Conservation (phyloP, 2,797 vertebrate genomes). For the Sylvilagus floridanus region DNA sequence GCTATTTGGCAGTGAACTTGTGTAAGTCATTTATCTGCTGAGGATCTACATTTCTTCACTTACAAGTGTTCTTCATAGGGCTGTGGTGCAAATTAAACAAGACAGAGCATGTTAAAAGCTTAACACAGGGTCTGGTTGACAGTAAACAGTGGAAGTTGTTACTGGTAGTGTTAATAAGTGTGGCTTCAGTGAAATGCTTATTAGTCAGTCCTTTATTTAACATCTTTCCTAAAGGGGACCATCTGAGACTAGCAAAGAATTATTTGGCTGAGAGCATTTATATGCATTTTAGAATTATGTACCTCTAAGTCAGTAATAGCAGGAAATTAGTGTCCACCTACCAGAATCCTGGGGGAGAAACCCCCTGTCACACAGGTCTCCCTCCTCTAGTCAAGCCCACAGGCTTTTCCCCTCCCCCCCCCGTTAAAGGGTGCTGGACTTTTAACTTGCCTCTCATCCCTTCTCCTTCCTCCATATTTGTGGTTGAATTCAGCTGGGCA, state of each 20-base stretch:
- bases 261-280: background rate
- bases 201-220: slow-evolving; percentile 21
- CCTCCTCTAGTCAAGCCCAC: background rate
- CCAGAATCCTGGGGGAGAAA: background rate
- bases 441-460: background rate
- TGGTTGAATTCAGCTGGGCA: background rate
- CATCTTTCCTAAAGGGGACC: slow-evolving; percentile 5
- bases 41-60: background rate
- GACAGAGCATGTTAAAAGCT: background rate
- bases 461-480: background rate
- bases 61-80: background rate
- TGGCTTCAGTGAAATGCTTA: background rate
- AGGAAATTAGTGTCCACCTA: background rate
- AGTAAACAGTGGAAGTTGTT: background rate
- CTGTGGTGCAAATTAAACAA: background rate
- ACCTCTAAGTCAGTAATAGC: background rate
- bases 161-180: background rate
- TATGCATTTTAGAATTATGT: slow-evolving; percentile 16
- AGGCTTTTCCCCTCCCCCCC: background rate
- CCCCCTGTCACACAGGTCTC: background rate
- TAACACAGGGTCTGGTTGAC: background rate
- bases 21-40: background rate
- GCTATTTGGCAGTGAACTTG: background rate
- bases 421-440: background rate
- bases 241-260: slow-evolving; percentile 26